Conservation (phyloP, 1,140 invertebrate species). For the Melitaea cinxia region DNA sequence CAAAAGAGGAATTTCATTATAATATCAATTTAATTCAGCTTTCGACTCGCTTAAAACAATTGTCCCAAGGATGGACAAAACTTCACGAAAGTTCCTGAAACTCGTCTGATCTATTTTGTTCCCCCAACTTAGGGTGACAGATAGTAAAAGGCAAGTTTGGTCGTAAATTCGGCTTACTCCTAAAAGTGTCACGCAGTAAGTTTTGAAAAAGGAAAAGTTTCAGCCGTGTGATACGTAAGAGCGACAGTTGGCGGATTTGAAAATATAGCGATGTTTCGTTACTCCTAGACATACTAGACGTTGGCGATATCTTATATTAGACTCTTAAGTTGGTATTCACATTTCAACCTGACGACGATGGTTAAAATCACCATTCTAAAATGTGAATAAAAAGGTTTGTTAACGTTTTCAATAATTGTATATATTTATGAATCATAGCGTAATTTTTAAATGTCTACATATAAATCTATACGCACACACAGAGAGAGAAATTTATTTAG, state of each 20-base stretch:
- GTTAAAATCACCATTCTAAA: too few relatives aligned
- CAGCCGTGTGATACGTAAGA: constrained; percentile 48
- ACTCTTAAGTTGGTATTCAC: too few relatives aligned
- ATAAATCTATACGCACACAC: too few relatives aligned
- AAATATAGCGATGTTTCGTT: constrained; percentile 12
- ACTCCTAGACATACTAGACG: background rate
- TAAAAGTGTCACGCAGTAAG: constrained; percentile 60
- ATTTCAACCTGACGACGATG: too few relatives aligned
- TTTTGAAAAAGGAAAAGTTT: constrained; percentile 65
- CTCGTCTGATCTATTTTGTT: constrained; percentile 55
- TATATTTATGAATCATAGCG: too few relatives aligned
- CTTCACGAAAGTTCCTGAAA: constrained; percentile 41
- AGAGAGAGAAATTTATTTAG: too few relatives aligned
- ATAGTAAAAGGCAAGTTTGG: constrained; percentile 62
- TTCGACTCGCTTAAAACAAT: constrained; percentile 27
- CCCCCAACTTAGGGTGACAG: constrained; percentile 57
- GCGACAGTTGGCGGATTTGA: constrained; percentile 39
- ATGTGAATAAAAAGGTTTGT: too few relatives aligned
- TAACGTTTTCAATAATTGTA: too few relatives aligned
- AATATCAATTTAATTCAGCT: constrained; percentile 15
- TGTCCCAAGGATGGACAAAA: constrained; percentile 34
- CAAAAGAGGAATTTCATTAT: background rate
- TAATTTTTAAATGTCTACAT: too few relatives aligned
- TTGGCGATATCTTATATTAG: too few relatives aligned
- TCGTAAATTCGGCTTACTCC: constrained; percentile 63